A percentile compares a stretch with the other conserved stretches of the same genome.
Evolutionary conservation across 2,888 invertebrate species (phyloP).

Genomic region (Hemithea aestivaria): DNA sequence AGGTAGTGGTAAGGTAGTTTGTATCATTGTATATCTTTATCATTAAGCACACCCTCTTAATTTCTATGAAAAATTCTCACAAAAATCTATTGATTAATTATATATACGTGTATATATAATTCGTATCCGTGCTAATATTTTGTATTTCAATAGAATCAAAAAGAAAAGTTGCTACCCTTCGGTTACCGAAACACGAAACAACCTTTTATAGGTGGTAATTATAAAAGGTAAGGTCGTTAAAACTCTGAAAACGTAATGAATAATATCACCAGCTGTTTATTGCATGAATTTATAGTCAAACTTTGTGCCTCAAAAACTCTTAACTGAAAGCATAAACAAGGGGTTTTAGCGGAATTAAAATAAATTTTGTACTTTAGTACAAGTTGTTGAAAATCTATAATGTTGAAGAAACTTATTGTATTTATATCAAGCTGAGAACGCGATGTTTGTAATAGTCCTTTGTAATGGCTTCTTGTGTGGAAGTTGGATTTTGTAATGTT

Average conservation of each 20-base stretch:
- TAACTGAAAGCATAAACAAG: conserved; percentile 67
- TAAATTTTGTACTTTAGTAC: conserved; percentile 30
- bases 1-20: too few relatives aligned
- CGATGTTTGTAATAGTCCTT: too few relatives aligned
- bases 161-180: conserved; percentile 6
- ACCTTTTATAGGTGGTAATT: conserved; percentile 55
- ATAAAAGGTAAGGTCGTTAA: conserved; percentile 59
- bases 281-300: conserved; percentile 65
- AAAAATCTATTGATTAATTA: too few relatives aligned
- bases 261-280: conserved; percentile 71
- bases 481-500: too few relatives aligned
- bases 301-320: conserved; percentile 64
- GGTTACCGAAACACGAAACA: conserved; percentile 32
- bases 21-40: too few relatives aligned
- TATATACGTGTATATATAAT: too few relatives aligned
- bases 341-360: conserved; percentile 58
- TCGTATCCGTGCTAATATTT: too few relatives aligned
- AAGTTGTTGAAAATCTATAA: conserved; percentile 9
- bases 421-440: too few relatives aligned
- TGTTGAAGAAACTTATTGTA: background rate
- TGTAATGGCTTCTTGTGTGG: too few relatives aligned
- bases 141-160: too few relatives aligned
- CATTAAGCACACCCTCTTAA: too few relatives aligned
- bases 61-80: too few relatives aligned
- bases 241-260: conserved; percentile 68